Conservation (phyloP, 2,888 invertebrate species). For the Ophraella communa region DNA sequence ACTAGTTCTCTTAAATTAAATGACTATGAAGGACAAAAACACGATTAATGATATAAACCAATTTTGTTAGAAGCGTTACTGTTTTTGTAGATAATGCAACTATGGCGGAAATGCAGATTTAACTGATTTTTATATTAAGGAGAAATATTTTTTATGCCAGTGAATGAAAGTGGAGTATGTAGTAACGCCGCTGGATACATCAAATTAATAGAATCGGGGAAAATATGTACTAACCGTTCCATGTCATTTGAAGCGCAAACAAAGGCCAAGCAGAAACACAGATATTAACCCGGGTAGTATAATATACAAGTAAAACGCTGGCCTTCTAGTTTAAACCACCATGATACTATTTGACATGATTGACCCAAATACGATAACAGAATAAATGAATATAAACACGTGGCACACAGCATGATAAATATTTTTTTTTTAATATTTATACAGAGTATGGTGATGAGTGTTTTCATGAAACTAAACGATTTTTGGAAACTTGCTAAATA, state of each 20-base stretch:
- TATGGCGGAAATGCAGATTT: no score
- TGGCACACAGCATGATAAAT: conserved; percentile 10
- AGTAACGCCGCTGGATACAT: neutral
- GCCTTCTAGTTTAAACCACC: conserved; percentile 26
- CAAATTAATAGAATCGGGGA: neutral
- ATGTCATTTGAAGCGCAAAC: conserved; percentile 20
- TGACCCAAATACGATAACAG: conserved; percentile 42
- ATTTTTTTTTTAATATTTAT: conserved; percentile 1
- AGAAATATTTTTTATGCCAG: no score
- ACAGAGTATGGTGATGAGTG: neutral
- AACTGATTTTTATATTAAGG: no score
- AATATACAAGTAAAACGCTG: conserved; percentile 13
- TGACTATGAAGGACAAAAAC: no score
- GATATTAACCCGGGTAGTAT: neutral
- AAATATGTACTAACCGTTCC: conserved; percentile 15
- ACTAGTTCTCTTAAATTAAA: no score
- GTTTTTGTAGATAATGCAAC: no score
- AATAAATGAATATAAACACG: conserved; percentile 29
- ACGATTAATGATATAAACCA: no score
- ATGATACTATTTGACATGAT: conserved; percentile 38
- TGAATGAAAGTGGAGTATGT: neutral
- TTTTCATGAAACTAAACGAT: no score
- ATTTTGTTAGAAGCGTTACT: no score
- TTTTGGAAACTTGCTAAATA: no score
- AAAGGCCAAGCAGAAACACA: conserved; percentile 16